These are phyloP conservation scores for Acleris emargana DNA, from an alignment of 2,888 invertebrate genomes.

Conservation along the genomic window DNA sequence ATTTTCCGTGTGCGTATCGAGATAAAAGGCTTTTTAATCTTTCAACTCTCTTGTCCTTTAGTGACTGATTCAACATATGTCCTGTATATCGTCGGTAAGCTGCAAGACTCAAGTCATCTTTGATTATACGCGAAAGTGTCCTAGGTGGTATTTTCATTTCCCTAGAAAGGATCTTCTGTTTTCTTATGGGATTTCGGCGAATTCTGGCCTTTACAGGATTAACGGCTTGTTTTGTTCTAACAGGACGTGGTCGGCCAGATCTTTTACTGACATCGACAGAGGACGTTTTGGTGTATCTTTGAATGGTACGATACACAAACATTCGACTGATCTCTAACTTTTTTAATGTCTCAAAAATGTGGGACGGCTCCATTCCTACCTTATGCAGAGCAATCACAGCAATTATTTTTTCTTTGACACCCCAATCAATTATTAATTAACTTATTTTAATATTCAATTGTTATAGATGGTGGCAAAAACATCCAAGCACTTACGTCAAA, in stretches of 20 bases:
- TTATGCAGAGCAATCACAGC: constrained; percentile 25
- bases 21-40: constrained; percentile 14
- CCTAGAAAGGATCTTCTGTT: neutral
- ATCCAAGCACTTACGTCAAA: neutral
- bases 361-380: constrained; percentile 21
- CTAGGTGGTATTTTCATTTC: constrained; percentile 35
- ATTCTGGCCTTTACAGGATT: constrained; percentile 22
- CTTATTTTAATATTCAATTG: neutral
- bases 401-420: constrained; percentile 23
- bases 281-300: constrained; percentile 17
- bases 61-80: constrained; percentile 29
- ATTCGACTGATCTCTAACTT: constrained; percentile 35
- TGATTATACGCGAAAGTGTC: constrained; percentile 34
- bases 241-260: too few species aligned
- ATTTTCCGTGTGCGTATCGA: constrained; percentile 8
- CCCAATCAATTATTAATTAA: constrained; percentile 6
- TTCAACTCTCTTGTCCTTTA: constrained; percentile 28
- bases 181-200: too few species aligned
- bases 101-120: constrained; percentile 36
- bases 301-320: constrained; percentile 35
- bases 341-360: constrained; percentile 35
- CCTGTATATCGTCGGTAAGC: constrained; percentile 36
- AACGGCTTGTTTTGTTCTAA: too few species aligned
- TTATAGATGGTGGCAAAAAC: neutral
- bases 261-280: neutral